Evolutionary conservation across 2,113 vertebrate species (phyloP), one percentile per base, ranked within the genome.

Genomic region (Tragelaphus strepsiceros): DNA sequence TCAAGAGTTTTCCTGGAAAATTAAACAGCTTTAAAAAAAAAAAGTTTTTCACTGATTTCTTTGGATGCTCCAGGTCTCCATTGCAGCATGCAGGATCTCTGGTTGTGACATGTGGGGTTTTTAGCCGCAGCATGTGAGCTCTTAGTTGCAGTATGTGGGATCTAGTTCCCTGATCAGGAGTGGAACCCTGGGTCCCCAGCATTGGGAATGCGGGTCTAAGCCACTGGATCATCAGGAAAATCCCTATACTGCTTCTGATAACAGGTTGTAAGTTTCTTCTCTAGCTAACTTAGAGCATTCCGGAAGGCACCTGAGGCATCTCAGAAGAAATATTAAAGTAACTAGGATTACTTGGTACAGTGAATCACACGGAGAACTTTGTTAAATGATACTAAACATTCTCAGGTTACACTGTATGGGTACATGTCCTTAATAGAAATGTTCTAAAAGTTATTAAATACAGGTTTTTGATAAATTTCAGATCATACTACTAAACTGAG

Each of bases 171-270:
- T 14, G 71, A 26, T 39, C 35, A 43, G 22, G 22, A 2, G 12
- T 77, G 39, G 71, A 26, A 2, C 6, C 35, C 0, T 1, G 11
- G 21, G 12, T 12, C 11, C 2, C 12, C 39, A 14, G 35, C 22
- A 43, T 3, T 43, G 71, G 35, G 35, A 24, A 1, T 24, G 22
- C 35, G 71, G 39, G 21, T 26, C 22, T 77, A 2, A 43, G 71
- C 71, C 35, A 14, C 71, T 26, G 22, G 71, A 15, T 14, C 39
- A 26, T 7, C 35, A 43, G 15, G 43, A 49, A 51, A 30, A 2
- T 49, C 39, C 35, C 35, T 30, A 10, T 4, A 11, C 15, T 51
- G 77, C 46, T 80, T 32, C 15, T 80, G 26, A 30, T 51, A 80
- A 51, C 15, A 11, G 26, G 28, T 19, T 49, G 28, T 30, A 78